Conservation (phyloP, 2,888 invertebrate species). For the Mimachlamys varia region DNA sequence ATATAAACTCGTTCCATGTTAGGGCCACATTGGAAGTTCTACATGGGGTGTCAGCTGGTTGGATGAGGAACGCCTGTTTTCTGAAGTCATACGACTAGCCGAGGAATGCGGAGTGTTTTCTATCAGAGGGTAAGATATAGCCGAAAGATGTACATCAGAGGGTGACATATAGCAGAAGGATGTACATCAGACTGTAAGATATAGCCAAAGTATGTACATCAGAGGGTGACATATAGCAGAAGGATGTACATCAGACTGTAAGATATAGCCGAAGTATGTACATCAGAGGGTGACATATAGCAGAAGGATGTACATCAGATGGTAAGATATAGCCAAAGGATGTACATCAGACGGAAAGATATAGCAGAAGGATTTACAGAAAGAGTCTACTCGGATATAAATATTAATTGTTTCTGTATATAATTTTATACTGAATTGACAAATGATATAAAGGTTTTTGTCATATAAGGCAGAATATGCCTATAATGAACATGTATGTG, state of each 20-base stretch:
- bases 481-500: no score
- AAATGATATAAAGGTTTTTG: background rate
- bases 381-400: no score
- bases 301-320: slow-evolving; percentile 93
- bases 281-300: slow-evolving; percentile 78
- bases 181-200: slow-evolving; percentile 88
- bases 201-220: background rate
- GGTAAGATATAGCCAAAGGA: slow-evolving; percentile 68
- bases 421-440: background rate
- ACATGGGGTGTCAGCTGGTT: slow-evolving; percentile 89
- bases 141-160: background rate
- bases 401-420: no score
- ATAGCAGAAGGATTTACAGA: no score
- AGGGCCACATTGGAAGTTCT: slow-evolving; percentile 91
- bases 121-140: slow-evolving; percentile 85
- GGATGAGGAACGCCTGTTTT: slow-evolving; percentile 84
- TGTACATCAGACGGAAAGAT: background rate
- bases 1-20: slow-evolving; percentile 37
- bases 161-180: slow-evolving; percentile 87
- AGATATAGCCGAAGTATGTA: slow-evolving; percentile 39
- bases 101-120: slow-evolving; percentile 92
- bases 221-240: slow-evolving; percentile 83
- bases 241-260: slow-evolving; percentile 92
- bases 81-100: slow-evolving; percentile 86
- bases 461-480: no score